Evolutionary conservation across 2,888 invertebrate genomes (phyloP).

Genomic region (Gastrophysa polygoni): DNA sequence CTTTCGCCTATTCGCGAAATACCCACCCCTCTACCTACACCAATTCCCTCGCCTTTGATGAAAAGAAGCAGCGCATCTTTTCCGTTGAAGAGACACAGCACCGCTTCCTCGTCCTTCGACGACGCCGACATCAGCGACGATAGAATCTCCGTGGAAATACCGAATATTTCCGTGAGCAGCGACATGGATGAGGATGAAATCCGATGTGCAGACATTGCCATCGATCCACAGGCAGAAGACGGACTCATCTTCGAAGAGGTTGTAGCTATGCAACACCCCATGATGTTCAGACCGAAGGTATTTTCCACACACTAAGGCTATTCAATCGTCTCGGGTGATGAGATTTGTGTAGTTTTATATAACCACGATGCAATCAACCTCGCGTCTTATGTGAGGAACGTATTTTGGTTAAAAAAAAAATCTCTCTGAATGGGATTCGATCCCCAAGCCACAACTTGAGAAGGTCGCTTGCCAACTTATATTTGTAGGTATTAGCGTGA

Average conservation of each 20-base stretch:
- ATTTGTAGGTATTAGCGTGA: too few relatives aligned
- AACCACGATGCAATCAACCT: too few relatives aligned
- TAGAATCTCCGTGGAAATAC: conserved; percentile 58
- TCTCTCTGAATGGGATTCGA: too few relatives aligned
- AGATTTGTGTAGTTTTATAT: too few relatives aligned
- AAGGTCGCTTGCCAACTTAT: too few relatives aligned
- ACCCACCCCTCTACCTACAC: conserved; percentile 77
- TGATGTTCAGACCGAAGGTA: conserved; percentile 42
- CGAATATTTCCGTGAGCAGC: conserved; percentile 54
- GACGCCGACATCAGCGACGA: conserved; percentile 60
- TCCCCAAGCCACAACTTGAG: too few relatives aligned
- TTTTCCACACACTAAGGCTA: too few relatives aligned
- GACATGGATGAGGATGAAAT: conserved; percentile 55
- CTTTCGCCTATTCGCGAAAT: conserved; percentile 80
- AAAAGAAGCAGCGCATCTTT: too few relatives aligned
- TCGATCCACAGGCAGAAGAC: conserved; percentile 57
- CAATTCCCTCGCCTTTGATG: conserved; percentile 69
- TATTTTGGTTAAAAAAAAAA: too few relatives aligned
- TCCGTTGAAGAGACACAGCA: conserved; percentile 55
- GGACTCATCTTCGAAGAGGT: conserved; percentile 57
- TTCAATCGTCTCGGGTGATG: too few relatives aligned
- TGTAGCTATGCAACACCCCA: conserved; percentile 53
- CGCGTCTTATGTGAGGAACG: too few relatives aligned
- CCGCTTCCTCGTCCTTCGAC: conserved; percentile 60
- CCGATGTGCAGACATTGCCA: conserved; percentile 52